phyloP scores from a whole-genome alignment of 2,797 vertebrate species.

The Podargus strigoides region DNA sequence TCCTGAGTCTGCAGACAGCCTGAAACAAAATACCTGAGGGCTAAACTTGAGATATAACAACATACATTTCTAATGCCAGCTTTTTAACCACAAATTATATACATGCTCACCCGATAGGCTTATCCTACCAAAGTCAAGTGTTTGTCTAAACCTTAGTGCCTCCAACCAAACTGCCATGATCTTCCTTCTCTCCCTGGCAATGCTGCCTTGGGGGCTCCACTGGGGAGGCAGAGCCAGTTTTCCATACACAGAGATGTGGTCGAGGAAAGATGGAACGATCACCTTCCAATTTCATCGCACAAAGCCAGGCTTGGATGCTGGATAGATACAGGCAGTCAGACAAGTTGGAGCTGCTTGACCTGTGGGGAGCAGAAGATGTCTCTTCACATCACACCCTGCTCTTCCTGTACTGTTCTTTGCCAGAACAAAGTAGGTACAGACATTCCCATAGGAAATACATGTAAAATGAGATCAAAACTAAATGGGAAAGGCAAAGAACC shows the following conservation, averaged over 20 bases:
- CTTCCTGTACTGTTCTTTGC: slow-evolving; percentile 9
- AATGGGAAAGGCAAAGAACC: neutral
- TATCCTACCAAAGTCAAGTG: neutral
- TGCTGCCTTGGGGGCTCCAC: neutral
- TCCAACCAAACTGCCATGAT: neutral
- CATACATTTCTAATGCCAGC: neutral
- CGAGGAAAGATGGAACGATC: neutral
- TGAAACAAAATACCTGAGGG: neutral
- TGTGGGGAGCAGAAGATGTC: slow-evolving; percentile 7
- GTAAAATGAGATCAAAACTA: slow-evolving; percentile 5
- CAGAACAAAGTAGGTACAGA: slow-evolving; percentile 3
- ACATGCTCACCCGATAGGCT: neutral
- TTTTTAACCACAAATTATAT: neutral
- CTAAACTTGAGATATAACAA: neutral
- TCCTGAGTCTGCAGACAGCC: neutral
- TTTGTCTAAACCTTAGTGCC: neutral
- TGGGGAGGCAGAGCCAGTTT: neutral
- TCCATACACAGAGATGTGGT: neutral
- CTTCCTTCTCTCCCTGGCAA: neutral
- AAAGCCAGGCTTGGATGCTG: neutral
- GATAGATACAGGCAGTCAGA: slow-evolving; percentile 46
- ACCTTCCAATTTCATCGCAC: neutral
- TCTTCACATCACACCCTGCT: slow-evolving; percentile 41
- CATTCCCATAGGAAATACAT: neutral
- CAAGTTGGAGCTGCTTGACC: slow-evolving; percentile 55